These are phyloP conservation scores for Teinopalpus imperialis DNA, from an alignment of 2,888 invertebrate genomes.

Conservation along the genomic window DNA sequence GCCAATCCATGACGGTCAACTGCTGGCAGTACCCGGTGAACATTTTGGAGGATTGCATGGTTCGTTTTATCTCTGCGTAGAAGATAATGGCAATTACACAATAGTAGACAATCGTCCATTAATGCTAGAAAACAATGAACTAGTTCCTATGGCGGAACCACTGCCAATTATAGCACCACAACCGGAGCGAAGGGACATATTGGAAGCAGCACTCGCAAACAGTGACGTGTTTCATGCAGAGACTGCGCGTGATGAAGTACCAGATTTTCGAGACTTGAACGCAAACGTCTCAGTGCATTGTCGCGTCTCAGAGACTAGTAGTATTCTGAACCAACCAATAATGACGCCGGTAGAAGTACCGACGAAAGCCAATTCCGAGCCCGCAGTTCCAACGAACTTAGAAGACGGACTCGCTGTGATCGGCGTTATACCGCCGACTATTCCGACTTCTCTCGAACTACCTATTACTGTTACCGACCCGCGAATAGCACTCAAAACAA, in stretches of 20 bases:
- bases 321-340: constrained; percentile 89
- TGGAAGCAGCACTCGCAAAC: constrained; percentile 88
- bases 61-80: constrained; percentile 88
- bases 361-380: constrained; percentile 64
- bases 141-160: constrained; percentile 69
- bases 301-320: constrained; percentile 88
- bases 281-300: constrained; percentile 79
- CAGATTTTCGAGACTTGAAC: constrained; percentile 83
- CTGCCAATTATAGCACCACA: constrained; percentile 47
- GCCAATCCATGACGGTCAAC: constrained; percentile 82
- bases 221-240: constrained; percentile 86
- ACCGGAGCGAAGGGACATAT: constrained; percentile 85
- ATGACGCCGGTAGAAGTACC: constrained; percentile 91
- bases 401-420: constrained; percentile 83
- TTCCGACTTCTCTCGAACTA: constrained; percentile 87
- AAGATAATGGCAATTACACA: constrained; percentile 86
- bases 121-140: constrained; percentile 73
- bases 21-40: constrained; percentile 88
- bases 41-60: constrained; percentile 87
- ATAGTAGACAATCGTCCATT: constrained; percentile 87
- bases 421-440: constrained; percentile 78
- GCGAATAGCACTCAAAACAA: constrained; percentile 83
- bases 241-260: constrained; percentile 77
- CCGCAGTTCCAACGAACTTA: constrained; percentile 56
- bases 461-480: constrained; percentile 91